A percentile compares a stretch with the other conserved stretches of the same genome.
phyloP scores from a whole-genome alignment of 2,113 vertebrate species.

The Empidonax traillii region DNA sequence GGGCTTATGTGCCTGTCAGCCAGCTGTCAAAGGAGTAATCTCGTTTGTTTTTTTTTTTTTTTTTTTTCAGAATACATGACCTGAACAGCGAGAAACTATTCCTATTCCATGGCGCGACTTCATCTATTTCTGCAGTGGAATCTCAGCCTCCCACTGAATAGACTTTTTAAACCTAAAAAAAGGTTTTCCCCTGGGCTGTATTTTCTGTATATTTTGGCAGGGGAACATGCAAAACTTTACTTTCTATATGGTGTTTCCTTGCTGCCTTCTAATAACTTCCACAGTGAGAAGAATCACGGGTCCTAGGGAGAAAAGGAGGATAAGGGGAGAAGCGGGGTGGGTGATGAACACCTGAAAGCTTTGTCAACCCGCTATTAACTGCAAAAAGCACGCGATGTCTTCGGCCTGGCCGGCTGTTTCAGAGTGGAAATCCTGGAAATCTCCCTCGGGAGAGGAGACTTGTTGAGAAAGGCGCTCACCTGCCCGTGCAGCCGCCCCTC shows the following conservation, averaged over 20 bases:
- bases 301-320: neutral
- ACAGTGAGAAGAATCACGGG: neutral
- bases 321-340: neutral
- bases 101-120: neutral
- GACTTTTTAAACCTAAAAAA: neutral
- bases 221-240: neutral
- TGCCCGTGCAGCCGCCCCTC: conserved; percentile 83
- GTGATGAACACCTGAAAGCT: neutral
- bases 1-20: conserved; percentile 65
- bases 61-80: neutral
- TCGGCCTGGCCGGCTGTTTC: neutral
- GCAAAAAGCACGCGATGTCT: neutral
- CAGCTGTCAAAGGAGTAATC: conserved; percentile 71
- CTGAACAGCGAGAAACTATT: conserved; percentile 17
- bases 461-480: conserved; percentile 66
- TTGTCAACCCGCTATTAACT: neutral
- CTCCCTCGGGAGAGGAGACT: neutral
- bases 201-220: neutral
- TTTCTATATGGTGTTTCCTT: neutral
- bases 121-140: neutral
- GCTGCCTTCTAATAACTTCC: neutral
- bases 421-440: neutral
- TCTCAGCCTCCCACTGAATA: neutral
- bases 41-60: too few species aligned
- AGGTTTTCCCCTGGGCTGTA: neutral